These are phyloP conservation scores for Gymnogyps californianus DNA, from an alignment of 2,113 vertebrate species.

Conservation along the genomic window DNA sequence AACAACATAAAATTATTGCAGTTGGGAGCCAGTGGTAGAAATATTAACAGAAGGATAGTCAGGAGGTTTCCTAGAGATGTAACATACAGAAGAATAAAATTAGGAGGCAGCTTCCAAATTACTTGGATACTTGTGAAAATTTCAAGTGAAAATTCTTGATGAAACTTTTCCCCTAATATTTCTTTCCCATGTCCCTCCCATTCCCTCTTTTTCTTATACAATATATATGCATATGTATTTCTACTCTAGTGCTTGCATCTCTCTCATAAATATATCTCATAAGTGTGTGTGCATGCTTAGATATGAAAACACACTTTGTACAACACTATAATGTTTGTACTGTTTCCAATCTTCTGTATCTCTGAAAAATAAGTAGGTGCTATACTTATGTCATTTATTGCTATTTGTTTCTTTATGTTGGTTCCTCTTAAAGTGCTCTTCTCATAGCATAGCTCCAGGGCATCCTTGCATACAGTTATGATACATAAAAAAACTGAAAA, in stretches of 20 bases:
- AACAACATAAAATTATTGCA: neutral
- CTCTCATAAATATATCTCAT: constrained; percentile 40
- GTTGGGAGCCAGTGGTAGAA: neutral
- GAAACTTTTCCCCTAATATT: neutral
- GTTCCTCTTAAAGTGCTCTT: constrained; percentile 60
- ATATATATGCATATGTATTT: neutral
- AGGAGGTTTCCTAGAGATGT: neutral
- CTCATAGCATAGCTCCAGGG: constrained; percentile 53
- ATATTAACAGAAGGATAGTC: neutral
- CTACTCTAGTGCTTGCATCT: neutral
- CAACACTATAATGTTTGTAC: constrained; percentile 36
- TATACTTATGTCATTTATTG: constrained; percentile 64
- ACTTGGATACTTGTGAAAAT: neutral
- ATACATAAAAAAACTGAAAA: constrained; percentile 49
- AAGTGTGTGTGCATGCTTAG: constrained; percentile 2
- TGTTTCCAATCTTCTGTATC: constrained; percentile 51
- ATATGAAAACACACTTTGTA: constrained; percentile 45
- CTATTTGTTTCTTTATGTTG: constrained; percentile 68
- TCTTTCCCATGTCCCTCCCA: neutral
- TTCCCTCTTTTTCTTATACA: neutral
- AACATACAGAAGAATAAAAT: neutral
- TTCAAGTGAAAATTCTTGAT: neutral
- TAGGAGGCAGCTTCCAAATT: neutral
- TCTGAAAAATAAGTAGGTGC: constrained; percentile 59
- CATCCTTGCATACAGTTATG: constrained; percentile 60